Conservation (phyloP, 2,113 vertebrate genomes). For the Brevimyrus niger region DNA sequence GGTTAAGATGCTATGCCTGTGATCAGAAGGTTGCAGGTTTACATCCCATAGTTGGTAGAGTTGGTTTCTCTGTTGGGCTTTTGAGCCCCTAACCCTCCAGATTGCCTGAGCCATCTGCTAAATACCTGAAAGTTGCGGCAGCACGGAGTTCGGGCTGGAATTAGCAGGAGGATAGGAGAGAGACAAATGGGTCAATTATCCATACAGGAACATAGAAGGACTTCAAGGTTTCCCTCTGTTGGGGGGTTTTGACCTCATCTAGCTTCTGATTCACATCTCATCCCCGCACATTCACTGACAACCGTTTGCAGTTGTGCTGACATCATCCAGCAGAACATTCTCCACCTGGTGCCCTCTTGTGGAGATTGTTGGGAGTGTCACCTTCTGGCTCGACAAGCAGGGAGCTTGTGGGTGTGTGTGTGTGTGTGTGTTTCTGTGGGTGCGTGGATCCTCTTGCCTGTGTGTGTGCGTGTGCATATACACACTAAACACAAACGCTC, state of each 20-base stretch:
- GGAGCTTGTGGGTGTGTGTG: background rate
- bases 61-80: background rate
- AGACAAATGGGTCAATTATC: background rate
- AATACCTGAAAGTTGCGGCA: background rate
- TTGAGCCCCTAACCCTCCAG: background rate
- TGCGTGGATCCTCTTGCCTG: background rate
- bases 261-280: background rate
- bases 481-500: background rate
- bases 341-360: background rate
- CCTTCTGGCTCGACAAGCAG: background rate
- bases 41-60: background rate
- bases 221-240: background rate
- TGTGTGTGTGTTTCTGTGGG: background rate
- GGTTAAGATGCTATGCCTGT: background rate
- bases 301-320: background rate
- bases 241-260: background rate
- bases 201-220: background rate
- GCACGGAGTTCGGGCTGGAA: no score
- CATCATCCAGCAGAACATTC: conserved; percentile 1
- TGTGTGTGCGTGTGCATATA: background rate
- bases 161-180: background rate
- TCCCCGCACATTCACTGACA: background rate
- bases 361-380: background rate
- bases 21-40: background rate
- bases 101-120: background rate